phyloP scores from a whole-genome alignment of 2,797 vertebrate species.

The Coranthus polyacanthus region DNA sequence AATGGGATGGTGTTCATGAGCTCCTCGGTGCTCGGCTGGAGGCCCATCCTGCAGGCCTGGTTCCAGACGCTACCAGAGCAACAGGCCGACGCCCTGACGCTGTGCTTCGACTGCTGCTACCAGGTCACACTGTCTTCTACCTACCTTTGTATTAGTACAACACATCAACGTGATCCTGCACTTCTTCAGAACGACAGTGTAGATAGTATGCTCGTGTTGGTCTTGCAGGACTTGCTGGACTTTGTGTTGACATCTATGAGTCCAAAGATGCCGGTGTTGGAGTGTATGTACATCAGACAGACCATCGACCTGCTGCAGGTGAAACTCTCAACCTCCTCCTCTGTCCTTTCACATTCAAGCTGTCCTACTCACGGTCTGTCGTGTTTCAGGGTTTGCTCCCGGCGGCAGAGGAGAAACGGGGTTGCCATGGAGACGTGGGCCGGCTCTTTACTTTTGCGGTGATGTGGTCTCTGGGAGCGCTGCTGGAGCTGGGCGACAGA shows the following conservation, averaged over 20 bases:
- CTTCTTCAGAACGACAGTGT: neutral
- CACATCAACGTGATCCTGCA: neutral
- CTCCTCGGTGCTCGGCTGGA: slow-evolving; percentile 87
- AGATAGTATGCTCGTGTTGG: neutral
- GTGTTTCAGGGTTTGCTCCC: slow-evolving; percentile 85
- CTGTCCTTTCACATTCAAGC: neutral
- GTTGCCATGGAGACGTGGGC: slow-evolving; percentile 71
- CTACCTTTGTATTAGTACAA: too few relatives aligned
- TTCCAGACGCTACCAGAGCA: slow-evolving; percentile 77
- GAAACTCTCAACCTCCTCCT: neutral
- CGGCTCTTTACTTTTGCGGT: slow-evolving; percentile 86
- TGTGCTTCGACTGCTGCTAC: slow-evolving; percentile 84
- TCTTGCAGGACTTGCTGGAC: slow-evolving; percentile 85
- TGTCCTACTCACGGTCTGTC: neutral
- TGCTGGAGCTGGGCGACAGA: slow-evolving; percentile 87
- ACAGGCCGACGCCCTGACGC: slow-evolving; percentile 78
- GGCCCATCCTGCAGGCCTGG: slow-evolving; percentile 84
- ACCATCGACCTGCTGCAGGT: slow-evolving; percentile 90
- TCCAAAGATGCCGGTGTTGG: slow-evolving; percentile 89
- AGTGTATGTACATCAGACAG: slow-evolving; percentile 92
- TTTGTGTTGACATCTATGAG: slow-evolving; percentile 86
- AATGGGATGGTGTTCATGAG: slow-evolving; percentile 90
- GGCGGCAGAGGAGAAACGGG: slow-evolving; percentile 78
- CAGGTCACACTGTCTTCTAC: too few relatives aligned
- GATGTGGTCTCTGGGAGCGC: slow-evolving; percentile 90